phyloP scores from a whole-genome alignment of 2,888 invertebrate species.

The Cataglyphis altisquamis region DNA sequence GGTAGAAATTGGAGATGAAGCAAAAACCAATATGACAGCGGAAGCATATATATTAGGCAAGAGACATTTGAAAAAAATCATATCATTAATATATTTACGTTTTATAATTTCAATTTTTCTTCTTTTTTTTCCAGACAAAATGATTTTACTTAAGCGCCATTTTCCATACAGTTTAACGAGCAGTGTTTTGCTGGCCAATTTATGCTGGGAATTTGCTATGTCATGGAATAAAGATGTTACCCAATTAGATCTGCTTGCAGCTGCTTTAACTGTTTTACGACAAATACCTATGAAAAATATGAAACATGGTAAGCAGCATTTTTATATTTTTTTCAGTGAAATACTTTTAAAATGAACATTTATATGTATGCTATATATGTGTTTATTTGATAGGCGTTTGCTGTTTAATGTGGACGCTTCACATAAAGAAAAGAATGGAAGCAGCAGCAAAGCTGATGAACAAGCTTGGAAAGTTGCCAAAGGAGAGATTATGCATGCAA shows the following conservation, averaged over 20 bases:
- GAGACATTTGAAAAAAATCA: not conserved
- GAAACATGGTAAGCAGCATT: conserved; percentile 87
- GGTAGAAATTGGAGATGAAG: conserved; percentile 79
- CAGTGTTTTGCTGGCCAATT: conserved; percentile 93
- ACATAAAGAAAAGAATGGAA: conserved; percentile 93
- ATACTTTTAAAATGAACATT: not conserved
- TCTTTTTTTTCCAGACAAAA: conserved; percentile 77
- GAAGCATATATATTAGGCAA: conserved; percentile 78
- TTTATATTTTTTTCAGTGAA: not conserved
- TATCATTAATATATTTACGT: not conserved
- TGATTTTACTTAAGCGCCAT: conserved; percentile 89
- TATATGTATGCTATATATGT: not conserved
- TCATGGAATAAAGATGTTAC: conserved; percentile 94
- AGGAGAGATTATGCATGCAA: conserved; percentile 93
- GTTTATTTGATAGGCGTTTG: conserved; percentile 89
- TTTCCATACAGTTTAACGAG: conserved; percentile 95
- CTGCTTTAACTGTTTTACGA: conserved; percentile 91
- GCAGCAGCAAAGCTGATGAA: conserved; percentile 92
- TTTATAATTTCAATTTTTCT: not conserved
- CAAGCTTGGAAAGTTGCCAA: conserved; percentile 94
- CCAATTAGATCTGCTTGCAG: conserved; percentile 89
- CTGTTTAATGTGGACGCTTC: conserved; percentile 95
- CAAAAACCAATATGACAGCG: conserved; percentile 74
- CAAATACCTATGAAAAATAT: conserved; percentile 90
- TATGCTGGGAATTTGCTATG: conserved; percentile 96